phyloP scores from a whole-genome alignment of 2,113 vertebrate genomes.

The Labeo catla region DNA sequence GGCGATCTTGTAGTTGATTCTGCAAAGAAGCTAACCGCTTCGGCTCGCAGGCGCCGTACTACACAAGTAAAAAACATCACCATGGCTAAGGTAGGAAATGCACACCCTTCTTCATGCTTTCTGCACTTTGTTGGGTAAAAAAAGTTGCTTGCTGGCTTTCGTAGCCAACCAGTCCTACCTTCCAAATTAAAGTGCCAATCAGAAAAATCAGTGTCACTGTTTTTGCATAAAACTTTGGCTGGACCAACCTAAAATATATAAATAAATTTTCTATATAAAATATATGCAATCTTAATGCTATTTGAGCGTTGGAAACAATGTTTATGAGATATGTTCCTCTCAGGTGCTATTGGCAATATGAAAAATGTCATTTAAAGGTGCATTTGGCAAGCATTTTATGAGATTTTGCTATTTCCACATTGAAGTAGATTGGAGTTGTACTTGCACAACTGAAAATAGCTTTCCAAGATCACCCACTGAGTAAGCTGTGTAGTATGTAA shows the following conservation, averaged over 20 bases:
- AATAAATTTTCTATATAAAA: too few relatives aligned
- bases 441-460: not conserved
- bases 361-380: not conserved
- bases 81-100: conserved; percentile 83
- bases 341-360: not conserved
- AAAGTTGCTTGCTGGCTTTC: not conserved
- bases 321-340: not conserved
- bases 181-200: not conserved
- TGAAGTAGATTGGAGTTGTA: not conserved
- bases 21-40: conserved; percentile 73
- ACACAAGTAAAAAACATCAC: conserved; percentile 83
- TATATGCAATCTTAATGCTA: not conserved
- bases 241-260: not conserved
- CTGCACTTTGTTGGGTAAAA: not conserved
- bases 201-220: not conserved
- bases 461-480: not conserved
- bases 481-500: too few relatives aligned
- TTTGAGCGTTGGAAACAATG: not conserved
- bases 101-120: not conserved
- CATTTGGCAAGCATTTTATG: not conserved
- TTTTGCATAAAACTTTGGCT: not conserved
- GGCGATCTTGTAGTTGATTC: conserved; percentile 74
- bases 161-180: not conserved
- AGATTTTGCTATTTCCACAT: not conserved
- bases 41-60: conserved; percentile 80